Evolutionary conservation across 1,140 invertebrate genomes (phyloP), one percentile per base, ranked within the genome.

Genomic region (Drosophila subobscura): DNA sequence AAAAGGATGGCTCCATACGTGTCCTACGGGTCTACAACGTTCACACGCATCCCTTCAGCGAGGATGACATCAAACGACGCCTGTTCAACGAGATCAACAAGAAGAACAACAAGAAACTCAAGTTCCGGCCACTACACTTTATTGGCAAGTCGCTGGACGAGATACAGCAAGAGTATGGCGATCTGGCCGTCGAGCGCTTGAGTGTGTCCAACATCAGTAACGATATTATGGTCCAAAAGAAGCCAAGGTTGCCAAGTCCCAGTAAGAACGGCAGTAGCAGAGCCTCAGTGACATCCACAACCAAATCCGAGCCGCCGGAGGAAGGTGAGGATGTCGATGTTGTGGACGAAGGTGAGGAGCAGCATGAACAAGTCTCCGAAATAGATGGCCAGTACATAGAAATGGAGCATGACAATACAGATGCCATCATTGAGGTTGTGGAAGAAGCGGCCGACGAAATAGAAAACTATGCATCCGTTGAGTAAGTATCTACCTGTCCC

Each of bases 21-120:
- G 89, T 91, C 0, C 51, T 89, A 5, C 72, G 84, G 2, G 79
- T 90, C 8, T 91, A 84, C 54, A 91, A 91, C 59, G 66, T 55
- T 5, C 89, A 91, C 54, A 80, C 70, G 27, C 89, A 91, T 84
- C 78, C 89, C 0, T 74, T 68, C 41, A 91, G 73, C 46, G 81
- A 91, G 54, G 59, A 79, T 27, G 89, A 91, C 14, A 90, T 91
- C 12, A 90, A 91, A 22, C 68, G 85, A 0, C 85, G 89, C 0
- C 53, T 90, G 6, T 90, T 79, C 37, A 90, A 90, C 29, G 89
- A 90, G 52, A 74, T 86, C 22, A 88, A 89, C 58, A 89, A 88
- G 45, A 79, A 79, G 59, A 66, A 76, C 25, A 79, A 84, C 23
- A 88, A 88, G 33, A 84, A 89, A 25, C 53, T 88, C 0, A 88